A percentile compares a stretch with the other conserved stretches of the same genome.
Conservation (phyloP, 2,113 vertebrate genomes). For the Seriola dumerili region DNA sequence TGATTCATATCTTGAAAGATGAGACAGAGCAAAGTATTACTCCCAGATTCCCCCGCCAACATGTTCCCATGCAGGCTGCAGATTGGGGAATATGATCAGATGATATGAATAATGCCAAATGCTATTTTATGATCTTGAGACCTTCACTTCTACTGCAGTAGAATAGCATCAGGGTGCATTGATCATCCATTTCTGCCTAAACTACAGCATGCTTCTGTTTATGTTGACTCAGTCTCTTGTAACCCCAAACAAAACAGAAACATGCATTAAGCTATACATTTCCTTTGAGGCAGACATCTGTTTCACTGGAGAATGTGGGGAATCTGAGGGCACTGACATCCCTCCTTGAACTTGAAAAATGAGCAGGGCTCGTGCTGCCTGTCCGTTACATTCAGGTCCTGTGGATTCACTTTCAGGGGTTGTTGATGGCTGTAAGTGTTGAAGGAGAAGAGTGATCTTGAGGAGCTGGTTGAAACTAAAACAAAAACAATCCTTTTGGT, state of each 20-base stretch:
- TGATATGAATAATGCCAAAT: constrained; percentile 24
- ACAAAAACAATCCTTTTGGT: background rate
- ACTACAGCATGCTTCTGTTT: constrained; percentile 43
- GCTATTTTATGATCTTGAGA: constrained; percentile 36
- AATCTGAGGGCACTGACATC: constrained; percentile 71
- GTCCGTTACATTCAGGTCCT: constrained; percentile 16
- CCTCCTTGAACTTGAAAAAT: constrained; percentile 72
- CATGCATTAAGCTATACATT: constrained; percentile 52
- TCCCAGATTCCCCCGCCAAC: background rate
- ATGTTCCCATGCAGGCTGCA: constrained; percentile 22
- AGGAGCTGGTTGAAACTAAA: constrained; percentile 11
- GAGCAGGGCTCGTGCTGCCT: constrained; percentile 46
- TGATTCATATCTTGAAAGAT: background rate
- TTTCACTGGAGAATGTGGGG: constrained; percentile 63
- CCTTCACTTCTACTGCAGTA: constrained; percentile 9
- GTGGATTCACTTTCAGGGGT: constrained; percentile 40
- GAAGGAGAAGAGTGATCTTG: constrained; percentile 16
- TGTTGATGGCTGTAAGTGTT: constrained; percentile 26
- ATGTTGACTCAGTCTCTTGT: constrained; percentile 25
- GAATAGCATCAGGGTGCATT: background rate
- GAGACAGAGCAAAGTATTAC: constrained; percentile 20
- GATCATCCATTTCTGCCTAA: background rate
- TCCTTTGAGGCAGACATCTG: constrained; percentile 57
- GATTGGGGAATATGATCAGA: constrained; percentile 31
- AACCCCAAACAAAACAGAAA: constrained; percentile 60